Conservation (phyloP, 2,888 invertebrate species). For the Chaetogeoica ovagalla region DNA sequence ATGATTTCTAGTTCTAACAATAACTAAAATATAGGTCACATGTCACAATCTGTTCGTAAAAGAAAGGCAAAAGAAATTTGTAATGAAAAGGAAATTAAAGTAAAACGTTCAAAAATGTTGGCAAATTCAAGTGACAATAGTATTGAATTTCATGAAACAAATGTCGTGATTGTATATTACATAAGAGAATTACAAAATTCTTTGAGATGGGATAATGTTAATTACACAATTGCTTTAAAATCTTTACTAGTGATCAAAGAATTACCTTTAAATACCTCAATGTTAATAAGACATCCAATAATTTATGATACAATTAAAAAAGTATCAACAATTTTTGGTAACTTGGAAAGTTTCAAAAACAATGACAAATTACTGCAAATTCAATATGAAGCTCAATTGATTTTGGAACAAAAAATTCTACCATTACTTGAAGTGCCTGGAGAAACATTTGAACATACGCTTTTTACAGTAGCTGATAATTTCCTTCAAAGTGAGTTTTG, state of each 20-base stretch:
- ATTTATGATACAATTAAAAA: neutral
- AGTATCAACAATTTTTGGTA: neutral
- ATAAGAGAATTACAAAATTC: neutral
- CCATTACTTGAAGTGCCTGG: neutral
- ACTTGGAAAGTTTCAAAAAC: too few relatives aligned
- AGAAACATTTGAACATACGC: neutral
- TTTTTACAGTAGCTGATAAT: neutral
- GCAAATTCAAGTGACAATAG: too few relatives aligned
- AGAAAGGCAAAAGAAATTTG: conserved; percentile 66
- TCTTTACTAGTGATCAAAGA: neutral
- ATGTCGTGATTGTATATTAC: neutral
- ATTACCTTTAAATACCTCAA: neutral
- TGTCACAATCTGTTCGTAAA: conserved; percentile 65
- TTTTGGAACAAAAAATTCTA: too few relatives aligned
- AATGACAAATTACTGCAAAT: neutral
- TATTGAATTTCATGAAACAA: neutral
- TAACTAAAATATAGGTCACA: neutral
- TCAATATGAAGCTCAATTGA: neutral
- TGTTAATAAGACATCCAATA: neutral
- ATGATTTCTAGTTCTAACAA: too few relatives aligned
- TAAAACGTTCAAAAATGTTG: too few relatives aligned
- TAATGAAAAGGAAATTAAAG: neutral
- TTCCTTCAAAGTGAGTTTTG: too few relatives aligned
- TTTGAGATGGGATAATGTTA: neutral
- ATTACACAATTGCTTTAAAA: neutral